Evolutionary conservation across 2,113 vertebrate genomes (phyloP).

Genomic region (Tychaedon coryphoeus): DNA sequence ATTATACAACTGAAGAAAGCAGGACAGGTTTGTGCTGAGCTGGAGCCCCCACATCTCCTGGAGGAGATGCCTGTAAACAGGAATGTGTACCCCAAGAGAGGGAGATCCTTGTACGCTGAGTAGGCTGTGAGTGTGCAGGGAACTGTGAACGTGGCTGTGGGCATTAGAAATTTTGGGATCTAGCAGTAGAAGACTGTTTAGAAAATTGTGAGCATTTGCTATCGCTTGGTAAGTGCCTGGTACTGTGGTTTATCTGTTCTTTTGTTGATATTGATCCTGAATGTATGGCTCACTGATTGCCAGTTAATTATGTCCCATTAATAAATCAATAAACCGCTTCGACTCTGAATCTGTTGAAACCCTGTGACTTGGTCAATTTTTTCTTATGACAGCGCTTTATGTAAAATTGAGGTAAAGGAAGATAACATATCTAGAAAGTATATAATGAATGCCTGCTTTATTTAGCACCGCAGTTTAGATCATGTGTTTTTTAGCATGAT

Average conservation of each 20-base stretch:
- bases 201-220: background rate
- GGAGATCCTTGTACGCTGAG: background rate
- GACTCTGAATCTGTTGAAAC: background rate
- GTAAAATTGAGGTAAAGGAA: background rate
- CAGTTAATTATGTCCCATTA: background rate
- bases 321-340: conserved; percentile 35
- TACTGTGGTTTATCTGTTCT: background rate
- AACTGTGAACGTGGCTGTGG: accelerated
- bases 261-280: background rate
- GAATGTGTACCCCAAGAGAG: background rate
- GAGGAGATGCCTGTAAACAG: background rate
- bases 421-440: background rate
- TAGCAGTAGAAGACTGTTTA: background rate
- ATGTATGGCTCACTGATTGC: background rate
- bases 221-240: background rate
- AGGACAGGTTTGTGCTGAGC: background rate
- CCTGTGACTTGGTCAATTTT: background rate
- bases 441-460: background rate
- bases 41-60: background rate
- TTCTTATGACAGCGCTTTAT: background rate
- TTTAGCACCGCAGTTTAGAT: background rate
- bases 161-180: background rate
- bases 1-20: background rate
- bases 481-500: background rate
- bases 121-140: background rate